A percentile compares a stretch with the other conserved stretches of the same genome.
Conservation (phyloP, 2,797 vertebrate species). For the Propithecus deckenii region DNA sequence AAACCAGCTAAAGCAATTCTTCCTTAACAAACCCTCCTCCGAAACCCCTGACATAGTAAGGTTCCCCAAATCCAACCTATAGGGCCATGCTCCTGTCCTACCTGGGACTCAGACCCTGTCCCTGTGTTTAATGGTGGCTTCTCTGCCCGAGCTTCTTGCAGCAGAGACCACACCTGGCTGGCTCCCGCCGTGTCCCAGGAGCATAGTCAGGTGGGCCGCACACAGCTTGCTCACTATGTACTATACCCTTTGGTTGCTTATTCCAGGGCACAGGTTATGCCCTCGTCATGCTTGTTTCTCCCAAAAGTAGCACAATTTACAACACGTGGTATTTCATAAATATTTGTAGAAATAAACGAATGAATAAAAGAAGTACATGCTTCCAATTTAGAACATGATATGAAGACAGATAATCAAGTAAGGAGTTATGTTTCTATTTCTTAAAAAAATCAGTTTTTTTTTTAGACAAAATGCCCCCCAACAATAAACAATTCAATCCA, state of each 20-base stretch:
- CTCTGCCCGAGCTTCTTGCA: background rate
- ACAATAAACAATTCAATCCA: background rate
- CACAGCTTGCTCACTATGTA: fast-evolving
- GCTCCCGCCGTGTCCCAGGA: background rate
- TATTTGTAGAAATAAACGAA: background rate
- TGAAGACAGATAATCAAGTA: background rate
- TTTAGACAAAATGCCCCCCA: background rate
- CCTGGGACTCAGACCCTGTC: background rate
- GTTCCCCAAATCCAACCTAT: background rate
- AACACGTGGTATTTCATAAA: background rate
- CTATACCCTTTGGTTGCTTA: no score
- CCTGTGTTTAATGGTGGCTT: no score
- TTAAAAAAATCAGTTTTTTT: background rate
- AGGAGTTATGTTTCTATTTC: background rate
- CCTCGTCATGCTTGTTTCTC: background rate
- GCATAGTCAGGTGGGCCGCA: no score
- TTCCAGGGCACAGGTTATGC: fast-evolving
- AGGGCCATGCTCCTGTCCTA: background rate
- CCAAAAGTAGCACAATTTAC: background rate
- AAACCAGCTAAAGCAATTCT: background rate
- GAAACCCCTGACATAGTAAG: background rate
- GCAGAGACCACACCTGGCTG: fast-evolving
- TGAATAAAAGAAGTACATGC: background rate
- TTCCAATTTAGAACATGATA: background rate
- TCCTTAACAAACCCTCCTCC: background rate